Base-by-base conservation (phyloP, 2,797 vertebrate genomes). In the Champsocephalus esox region DNA sequence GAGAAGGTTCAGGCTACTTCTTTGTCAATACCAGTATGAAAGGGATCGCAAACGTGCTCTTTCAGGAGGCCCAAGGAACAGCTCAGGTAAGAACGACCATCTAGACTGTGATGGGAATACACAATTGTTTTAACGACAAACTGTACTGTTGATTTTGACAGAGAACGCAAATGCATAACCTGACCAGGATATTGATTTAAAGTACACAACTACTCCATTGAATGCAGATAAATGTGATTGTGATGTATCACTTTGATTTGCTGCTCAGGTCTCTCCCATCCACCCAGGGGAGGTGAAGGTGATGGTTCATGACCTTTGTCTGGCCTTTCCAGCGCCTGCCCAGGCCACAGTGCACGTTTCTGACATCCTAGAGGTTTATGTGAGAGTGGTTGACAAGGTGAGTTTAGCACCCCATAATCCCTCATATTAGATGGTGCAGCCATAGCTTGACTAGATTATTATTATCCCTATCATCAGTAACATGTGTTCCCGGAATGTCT, bases 351-450 rank as follows among this genome's bases (percentile, higher is more conserved):
- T 99, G 1, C 91, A 95, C 3, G 92, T 99, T 4, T 98, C 97
- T 0, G 96, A 98, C 91, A 97, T 99, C 81, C 93, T 97, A 86
- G 97, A 98, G 73, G 92, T 99, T 55, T 96, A 97, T 13, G 92
- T 99, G 48, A 94, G 96, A 45, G 97, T 99, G 76, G 97, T 99
- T 46, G 98, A 99, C 93, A 99, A 99, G 98, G 98, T 99, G 80
- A 81, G 96, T 94, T 61, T 73, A n/a, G 9, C 67, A 50, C 41
- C 38, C 21, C n/a, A 8, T 63, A 60, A 78, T 70, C 38, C 51
- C 10, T 80, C 24, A 70, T 77, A 32, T 19, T 19, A 21, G 7
- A 49, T 13, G 24, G 38, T 58, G 50, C 32, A 62, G n/a, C 43
- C 34, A 41, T 61, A n/a, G 21, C 59, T 70, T 32, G 17, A 69